Conservation (phyloP, 2,797 vertebrate genomes). For the Crenichthys baileyi region DNA sequence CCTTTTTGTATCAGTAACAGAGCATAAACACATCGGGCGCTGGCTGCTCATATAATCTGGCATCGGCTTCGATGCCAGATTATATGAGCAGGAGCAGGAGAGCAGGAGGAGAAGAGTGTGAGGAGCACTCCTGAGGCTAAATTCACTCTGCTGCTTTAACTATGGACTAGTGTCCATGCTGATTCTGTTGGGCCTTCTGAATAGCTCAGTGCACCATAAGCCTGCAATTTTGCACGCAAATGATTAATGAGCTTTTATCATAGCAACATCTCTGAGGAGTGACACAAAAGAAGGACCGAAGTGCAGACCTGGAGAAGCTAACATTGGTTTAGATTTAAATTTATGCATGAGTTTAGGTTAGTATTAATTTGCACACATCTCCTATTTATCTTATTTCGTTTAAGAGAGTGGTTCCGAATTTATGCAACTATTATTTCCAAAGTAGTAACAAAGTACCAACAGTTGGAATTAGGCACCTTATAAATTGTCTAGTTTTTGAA, state of each 20-base stretch:
- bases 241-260: slow-evolving; percentile 34
- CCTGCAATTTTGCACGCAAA: slow-evolving; percentile 26
- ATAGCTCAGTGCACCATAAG: slow-evolving; percentile 38
- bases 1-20: slow-evolving; percentile 57
- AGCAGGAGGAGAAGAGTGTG: slow-evolving; percentile 46
- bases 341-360: not conserved
- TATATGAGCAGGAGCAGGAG: too few species aligned
- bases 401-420: slow-evolving; percentile 8
- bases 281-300: slow-evolving; percentile 8
- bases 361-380: not conserved
- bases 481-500: not conserved
- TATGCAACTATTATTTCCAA: not conserved
- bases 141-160: slow-evolving; percentile 61
- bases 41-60: slow-evolving; percentile 65
- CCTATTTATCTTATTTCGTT: not conserved
- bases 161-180: slow-evolving; percentile 37
- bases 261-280: slow-evolving; percentile 13
- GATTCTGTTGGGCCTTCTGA: slow-evolving; percentile 53
- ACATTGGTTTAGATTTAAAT: not conserved
- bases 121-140: slow-evolving; percentile 61
- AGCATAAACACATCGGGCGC: slow-evolving; percentile 62
- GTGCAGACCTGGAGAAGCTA: not conserved
- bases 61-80: slow-evolving; percentile 51
- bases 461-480: slow-evolving; percentile 6
- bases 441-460: slow-evolving; percentile 15